phyloP scores from a whole-genome alignment of 2,888 invertebrate species.

The Graphium colonna region DNA sequence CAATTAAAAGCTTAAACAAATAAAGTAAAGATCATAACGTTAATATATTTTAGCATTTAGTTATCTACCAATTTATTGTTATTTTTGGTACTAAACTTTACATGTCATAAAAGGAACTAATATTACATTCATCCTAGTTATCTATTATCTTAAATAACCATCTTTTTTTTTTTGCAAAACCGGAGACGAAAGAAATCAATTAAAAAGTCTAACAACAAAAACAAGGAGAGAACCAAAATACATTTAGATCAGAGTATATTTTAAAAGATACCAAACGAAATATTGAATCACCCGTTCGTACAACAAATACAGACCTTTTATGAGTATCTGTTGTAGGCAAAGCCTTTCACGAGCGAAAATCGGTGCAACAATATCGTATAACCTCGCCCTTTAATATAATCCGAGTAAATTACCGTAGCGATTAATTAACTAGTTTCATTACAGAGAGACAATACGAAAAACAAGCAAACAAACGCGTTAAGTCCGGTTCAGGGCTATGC shows the following conservation, averaged over 20 bases:
- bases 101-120: too few relatives aligned
- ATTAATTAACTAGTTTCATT: conserved; percentile 6
- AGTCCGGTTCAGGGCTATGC: conserved; percentile 6
- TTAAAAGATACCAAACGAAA: background rate
- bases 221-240: conserved; percentile 3
- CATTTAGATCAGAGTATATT: background rate
- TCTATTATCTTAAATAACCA: background rate
- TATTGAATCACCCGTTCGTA: conserved; percentile 4
- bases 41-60: too few relatives aligned
- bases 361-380: conserved; percentile 28
- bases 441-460: conserved; percentile 1
- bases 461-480: conserved; percentile 1
- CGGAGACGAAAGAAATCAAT: conserved; percentile 1
- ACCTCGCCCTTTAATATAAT: conserved; percentile 34
- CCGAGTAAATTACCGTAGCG: conserved; percentile 13
- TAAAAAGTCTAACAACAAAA: conserved; percentile 8
- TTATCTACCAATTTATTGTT: too few relatives aligned
- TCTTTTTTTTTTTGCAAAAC: background rate
- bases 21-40: too few relatives aligned
- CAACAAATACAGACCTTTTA: conserved; percentile 12
- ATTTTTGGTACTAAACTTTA: too few relatives aligned
- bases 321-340: conserved; percentile 3
- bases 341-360: conserved; percentile 31
- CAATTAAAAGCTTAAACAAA: too few relatives aligned
- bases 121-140: too few relatives aligned